phyloP scores from a whole-genome alignment of 2,797 vertebrate species.

The Etheostoma perlongum region DNA sequence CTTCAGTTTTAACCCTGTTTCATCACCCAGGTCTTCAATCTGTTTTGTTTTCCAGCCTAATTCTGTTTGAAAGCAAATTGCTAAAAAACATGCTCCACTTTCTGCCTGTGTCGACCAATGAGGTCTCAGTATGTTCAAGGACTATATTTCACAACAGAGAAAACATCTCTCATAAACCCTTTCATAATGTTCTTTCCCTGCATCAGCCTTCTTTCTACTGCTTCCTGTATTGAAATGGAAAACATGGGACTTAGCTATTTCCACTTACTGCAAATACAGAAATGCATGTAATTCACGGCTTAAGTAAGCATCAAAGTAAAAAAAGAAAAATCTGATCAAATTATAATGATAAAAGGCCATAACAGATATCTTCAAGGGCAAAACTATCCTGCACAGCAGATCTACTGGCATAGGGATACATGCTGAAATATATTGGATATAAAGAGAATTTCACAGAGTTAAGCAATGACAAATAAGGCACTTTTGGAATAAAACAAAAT shows the following conservation, averaged over 20 bases:
- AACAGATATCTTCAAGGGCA: slow-evolving; percentile 23
- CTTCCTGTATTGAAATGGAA: slow-evolving; percentile 31
- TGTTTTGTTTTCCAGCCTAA: slow-evolving; percentile 11
- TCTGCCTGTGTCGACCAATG: slow-evolving; percentile 15
- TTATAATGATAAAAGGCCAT: slow-evolving; percentile 22
- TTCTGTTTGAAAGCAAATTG: slow-evolving; percentile 26
- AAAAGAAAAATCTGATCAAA: slow-evolving; percentile 30
- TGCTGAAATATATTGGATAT: slow-evolving; percentile 26
- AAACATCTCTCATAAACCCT: slow-evolving; percentile 45
- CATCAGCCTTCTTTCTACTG: slow-evolving; percentile 24
- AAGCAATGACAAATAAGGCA: slow-evolving; percentile 10
- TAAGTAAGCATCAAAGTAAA: neutral
- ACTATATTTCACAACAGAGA: slow-evolving; percentile 52
- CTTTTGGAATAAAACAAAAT: slow-evolving; percentile 2
- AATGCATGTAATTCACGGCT: slow-evolving; percentile 33
- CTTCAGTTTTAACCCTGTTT: slow-evolving; percentile 56
- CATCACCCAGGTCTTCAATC: slow-evolving; percentile 50
- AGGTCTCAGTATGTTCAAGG: slow-evolving; percentile 43
- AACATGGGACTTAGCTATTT: slow-evolving; percentile 22
- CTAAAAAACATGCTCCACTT: slow-evolving; percentile 54
- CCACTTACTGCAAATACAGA: slow-evolving; percentile 37
- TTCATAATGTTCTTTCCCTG: slow-evolving; percentile 36
- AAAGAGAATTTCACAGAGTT: slow-evolving; percentile 43
- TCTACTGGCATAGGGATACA: slow-evolving; percentile 6
- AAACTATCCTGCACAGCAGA: slow-evolving; percentile 10